A percentile compares a stretch with the other conserved stretches of the same genome.
phyloP scores from a whole-genome alignment of 2,113 vertebrate species.

The Orthonyx spaldingii region DNA sequence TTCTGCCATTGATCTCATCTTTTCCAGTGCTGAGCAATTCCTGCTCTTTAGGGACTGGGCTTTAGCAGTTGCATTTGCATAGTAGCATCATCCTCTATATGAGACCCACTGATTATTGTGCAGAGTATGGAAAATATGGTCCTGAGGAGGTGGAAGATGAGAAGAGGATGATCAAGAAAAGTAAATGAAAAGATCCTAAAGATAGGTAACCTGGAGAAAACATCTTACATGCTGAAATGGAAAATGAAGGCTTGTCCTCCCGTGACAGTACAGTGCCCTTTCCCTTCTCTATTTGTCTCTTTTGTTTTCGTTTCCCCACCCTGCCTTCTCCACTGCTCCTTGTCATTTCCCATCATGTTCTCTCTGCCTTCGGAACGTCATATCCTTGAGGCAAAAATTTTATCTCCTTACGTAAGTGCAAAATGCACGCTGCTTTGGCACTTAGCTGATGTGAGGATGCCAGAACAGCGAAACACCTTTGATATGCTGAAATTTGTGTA shows the following conservation, averaged over 20 bases:
- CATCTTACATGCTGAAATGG: neutral
- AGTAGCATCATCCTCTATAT: neutral
- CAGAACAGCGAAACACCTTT: neutral
- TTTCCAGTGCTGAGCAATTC: neutral
- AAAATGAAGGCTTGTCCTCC: neutral
- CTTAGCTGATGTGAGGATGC: neutral
- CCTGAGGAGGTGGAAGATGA: neutral
- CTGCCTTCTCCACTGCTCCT: neutral
- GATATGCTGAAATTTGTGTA: neutral
- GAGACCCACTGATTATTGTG: neutral
- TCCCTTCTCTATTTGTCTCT: neutral
- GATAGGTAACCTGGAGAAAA: neutral
- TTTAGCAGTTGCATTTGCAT: neutral
- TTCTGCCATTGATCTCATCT: neutral
- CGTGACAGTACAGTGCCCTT: neutral
- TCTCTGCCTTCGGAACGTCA: constrained; percentile 3
- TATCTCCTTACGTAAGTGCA: constrained; percentile 11
- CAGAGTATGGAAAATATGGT: neutral
- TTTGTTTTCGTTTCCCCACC: neutral
- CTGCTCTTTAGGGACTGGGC: neutral
- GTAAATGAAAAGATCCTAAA: neutral
- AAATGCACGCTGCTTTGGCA: neutral
- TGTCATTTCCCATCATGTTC: constrained; percentile 44
- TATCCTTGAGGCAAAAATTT: constrained; percentile 48
- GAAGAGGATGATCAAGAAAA: neutral